Evolutionary conservation across 1,140 invertebrate genomes (phyloP), one percentile per base, ranked within the genome.

Genomic region (Rhynchophorus ferrugineus): DNA sequence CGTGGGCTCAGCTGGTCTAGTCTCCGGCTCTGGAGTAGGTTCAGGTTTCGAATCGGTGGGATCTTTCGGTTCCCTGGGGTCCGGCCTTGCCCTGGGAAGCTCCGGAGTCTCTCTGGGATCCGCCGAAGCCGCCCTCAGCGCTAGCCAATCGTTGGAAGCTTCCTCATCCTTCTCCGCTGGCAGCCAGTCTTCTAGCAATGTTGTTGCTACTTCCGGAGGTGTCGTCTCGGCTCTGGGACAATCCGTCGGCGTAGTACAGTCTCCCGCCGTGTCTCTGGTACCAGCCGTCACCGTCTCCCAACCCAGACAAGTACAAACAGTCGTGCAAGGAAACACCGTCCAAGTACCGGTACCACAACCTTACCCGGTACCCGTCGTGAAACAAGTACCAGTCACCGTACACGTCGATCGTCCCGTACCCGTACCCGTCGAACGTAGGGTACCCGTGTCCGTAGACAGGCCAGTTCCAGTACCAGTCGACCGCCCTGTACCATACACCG

Each of bases 401-500:
- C 53, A 49, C 21, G 44, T 47, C 19, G 37, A 38, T 13, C 37
- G 37, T 38, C 51, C 51, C 3, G 35, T 16, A 6, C 37, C 52
- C 11, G 44, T 48, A 21, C 11, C 45, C 21, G 52, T 54, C 8
- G 44, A 48, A 13, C 47, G 48, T 16, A 44, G 49, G 36, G 53
- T 55, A 11, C 36, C 53, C 3, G 46, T 58, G 6, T 49, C 56
- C 9, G 50, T 58, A 21, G 51, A 58, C 19, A 20, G 45, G 16
- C 53, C 45, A 18, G 53, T 55, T 9, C 45, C 45, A 6, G 51
- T 54, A 11, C 8, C 44, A 17, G 51, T 58, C 9, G 3, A 35
- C 37, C n/a, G 48, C 41, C 48, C 48, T 16, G 41, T 41, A 11
- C 48, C 48, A 3, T 36, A 41, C 3, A 8, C 11, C 5, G 48